Percentiles rank a stretch among this genome's conserved stretches.
phyloP scores from a whole-genome alignment of 2,113 vertebrate genomes.

The Dissostichus mawsoni region DNA sequence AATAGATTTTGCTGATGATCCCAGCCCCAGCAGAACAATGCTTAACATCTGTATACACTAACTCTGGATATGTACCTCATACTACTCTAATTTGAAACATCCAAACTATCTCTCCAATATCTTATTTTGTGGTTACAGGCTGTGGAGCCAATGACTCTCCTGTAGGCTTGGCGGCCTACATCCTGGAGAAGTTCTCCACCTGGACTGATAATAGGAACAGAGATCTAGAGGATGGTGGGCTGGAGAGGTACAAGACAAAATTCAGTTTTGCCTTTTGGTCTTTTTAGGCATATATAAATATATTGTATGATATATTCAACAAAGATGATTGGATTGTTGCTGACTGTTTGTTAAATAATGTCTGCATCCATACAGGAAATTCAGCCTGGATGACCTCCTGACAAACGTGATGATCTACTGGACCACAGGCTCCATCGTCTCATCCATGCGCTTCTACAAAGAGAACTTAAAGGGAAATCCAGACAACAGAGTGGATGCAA shows the following conservation, averaged over 20 bases:
- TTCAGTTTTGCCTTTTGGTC: neutral
- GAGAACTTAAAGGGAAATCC: constrained; percentile 81
- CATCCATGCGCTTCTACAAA: constrained; percentile 93
- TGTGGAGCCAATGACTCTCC: constrained; percentile 89
- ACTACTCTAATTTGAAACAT: too few relatives aligned
- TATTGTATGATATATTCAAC: neutral
- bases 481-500: constrained; percentile 33
- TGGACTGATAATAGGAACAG: constrained; percentile 85
- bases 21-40: too few relatives aligned
- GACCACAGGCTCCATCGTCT: constrained; percentile 87
- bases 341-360: neutral
- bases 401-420: constrained; percentile 94
- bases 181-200: constrained; percentile 92
- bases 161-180: constrained; percentile 89
- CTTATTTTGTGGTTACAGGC: constrained; percentile 74
- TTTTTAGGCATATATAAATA: neutral
- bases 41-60: too few relatives aligned
- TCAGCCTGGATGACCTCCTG: constrained; percentile 89
- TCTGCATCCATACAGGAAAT: constrained; percentile 83
- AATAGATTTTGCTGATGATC: too few relatives aligned
- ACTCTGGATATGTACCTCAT: too few relatives aligned
- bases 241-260: constrained; percentile 83
- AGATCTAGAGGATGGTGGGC: constrained; percentile 84
- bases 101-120: too few relatives aligned
- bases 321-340: neutral